phyloP scores from a whole-genome alignment of 2,113 vertebrate species.

The Gymnocephalus cernua region DNA sequence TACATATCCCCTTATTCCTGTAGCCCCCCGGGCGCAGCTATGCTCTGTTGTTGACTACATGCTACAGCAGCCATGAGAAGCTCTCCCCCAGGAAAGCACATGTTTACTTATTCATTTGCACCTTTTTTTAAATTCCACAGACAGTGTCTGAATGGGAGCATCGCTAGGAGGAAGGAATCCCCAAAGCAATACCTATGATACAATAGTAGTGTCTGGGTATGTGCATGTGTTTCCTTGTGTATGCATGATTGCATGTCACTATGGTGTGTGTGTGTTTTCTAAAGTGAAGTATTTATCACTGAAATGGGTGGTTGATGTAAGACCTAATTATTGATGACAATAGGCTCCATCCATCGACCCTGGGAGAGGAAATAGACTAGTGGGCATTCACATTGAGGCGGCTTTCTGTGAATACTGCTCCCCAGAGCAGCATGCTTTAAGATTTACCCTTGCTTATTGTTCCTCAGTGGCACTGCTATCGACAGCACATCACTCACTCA shows the following conservation, averaged over 20 bases:
- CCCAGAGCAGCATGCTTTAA: constrained; percentile 56
- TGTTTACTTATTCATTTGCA: constrained; percentile 87
- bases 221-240: constrained; percentile 40
- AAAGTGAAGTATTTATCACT: constrained; percentile 75
- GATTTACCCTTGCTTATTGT: constrained; percentile 71
- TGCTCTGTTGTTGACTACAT: constrained; percentile 78
- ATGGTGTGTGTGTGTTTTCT: constrained; percentile 50
- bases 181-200: constrained; percentile 75
- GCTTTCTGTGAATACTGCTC: constrained; percentile 63
- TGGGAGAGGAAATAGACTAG: constrained; percentile 48
- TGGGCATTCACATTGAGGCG: constrained; percentile 48
- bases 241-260: constrained; percentile 64
- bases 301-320: constrained; percentile 73
- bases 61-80: constrained; percentile 79
- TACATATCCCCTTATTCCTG: constrained; percentile 64
- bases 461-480: constrained; percentile 62
- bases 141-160: constrained; percentile 66
- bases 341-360: constrained; percentile 68
- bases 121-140: constrained; percentile 81
- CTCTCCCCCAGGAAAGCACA: constrained; percentile 78
- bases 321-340: constrained; percentile 77
- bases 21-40: constrained; percentile 76
- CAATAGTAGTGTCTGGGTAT: constrained; percentile 54
- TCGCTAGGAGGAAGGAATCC: constrained; percentile 73
- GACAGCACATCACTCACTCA: constrained; percentile 74